Percentiles rank a stretch among this genome's conserved stretches.
Evolutionary conservation across 1,140 invertebrate species (phyloP).

Genomic region (Trigoniulus corallinus): DNA sequence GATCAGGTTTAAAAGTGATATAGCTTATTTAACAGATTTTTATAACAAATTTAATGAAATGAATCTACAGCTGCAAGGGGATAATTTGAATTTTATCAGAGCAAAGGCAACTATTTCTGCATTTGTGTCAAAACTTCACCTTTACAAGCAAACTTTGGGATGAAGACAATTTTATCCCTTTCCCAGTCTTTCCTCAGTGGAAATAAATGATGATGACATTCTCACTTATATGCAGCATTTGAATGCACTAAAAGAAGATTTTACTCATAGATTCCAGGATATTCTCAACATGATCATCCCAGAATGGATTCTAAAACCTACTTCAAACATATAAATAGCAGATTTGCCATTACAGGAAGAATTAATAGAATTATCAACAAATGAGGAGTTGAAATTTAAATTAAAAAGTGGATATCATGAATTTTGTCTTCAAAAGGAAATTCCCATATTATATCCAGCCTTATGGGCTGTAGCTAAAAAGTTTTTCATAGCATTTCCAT

Average conservation of each 20-base stretch:
- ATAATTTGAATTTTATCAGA: constrained; percentile 13
- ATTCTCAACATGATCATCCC: constrained; percentile 11
- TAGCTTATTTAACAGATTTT: constrained; percentile 14
- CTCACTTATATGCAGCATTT: constrained; percentile 7
- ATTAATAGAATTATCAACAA: constrained; percentile 6
- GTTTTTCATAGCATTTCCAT: constrained; percentile 12
- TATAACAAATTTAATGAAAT: constrained; percentile 13
- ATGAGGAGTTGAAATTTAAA: constrained; percentile 8
- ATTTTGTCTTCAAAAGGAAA: constrained; percentile 11
- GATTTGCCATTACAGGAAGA: background rate
- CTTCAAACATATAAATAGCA: constrained; percentile 4
- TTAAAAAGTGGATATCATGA: constrained; percentile 12
- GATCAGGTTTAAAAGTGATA: constrained; percentile 4
- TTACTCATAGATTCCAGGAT: constrained; percentile 13
- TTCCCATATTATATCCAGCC: constrained; percentile 7
- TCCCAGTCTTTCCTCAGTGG: background rate
- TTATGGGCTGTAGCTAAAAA: constrained; percentile 8
- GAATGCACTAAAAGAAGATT: constrained; percentile 9
- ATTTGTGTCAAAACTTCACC: constrained; percentile 10
- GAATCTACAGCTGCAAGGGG: constrained; percentile 12
- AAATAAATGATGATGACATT: constrained; percentile 5
- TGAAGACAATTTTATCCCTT: background rate
- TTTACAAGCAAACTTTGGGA: constrained; percentile 6
- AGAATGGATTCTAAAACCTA: constrained; percentile 10
- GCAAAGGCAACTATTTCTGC: constrained; percentile 9